These are phyloP conservation scores for Trissoscelio sp. DNA, from an alignment of 2,888 invertebrate species.

Conservation along the genomic window DNA sequence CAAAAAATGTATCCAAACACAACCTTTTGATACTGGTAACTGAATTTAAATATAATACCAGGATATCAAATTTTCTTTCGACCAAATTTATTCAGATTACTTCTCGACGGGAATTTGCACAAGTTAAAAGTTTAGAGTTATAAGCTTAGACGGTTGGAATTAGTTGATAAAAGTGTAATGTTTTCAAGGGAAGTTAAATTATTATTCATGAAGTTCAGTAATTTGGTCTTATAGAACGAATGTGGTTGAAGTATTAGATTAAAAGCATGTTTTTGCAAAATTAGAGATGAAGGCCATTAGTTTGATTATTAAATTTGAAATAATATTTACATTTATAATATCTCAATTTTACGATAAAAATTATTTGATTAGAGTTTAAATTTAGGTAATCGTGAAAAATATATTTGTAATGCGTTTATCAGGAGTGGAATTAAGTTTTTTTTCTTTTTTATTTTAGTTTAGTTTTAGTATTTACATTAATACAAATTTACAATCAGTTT, in stretches of 20 bases:
- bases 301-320: no score
- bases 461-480: no score
- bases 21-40: constrained; percentile 16
- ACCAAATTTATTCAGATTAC: background rate
- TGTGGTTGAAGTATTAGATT: background rate
- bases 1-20: constrained; percentile 42
- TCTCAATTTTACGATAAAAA: no score
- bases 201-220: background rate
- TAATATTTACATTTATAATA: no score
- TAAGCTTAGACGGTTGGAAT: background rate
- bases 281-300: background rate
- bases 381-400: no score
- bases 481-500: no score
- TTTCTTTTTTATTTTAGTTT: no score
- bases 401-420: no score
- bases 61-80: constrained; percentile 7
- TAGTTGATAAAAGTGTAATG: background rate
- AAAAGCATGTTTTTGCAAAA: background rate
- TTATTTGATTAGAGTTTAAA: no score
- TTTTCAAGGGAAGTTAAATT: background rate
- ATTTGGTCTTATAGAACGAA: background rate
- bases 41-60: constrained; percentile 1
- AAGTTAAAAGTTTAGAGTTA: background rate
- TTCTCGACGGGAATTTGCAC: background rate
- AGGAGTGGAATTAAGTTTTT: no score